Percentiles rank a stretch among this genome's conserved stretches.
Evolutionary conservation across 2,888 invertebrate genomes (phyloP).

Genomic region (Microctonus hyperodae): DNA sequence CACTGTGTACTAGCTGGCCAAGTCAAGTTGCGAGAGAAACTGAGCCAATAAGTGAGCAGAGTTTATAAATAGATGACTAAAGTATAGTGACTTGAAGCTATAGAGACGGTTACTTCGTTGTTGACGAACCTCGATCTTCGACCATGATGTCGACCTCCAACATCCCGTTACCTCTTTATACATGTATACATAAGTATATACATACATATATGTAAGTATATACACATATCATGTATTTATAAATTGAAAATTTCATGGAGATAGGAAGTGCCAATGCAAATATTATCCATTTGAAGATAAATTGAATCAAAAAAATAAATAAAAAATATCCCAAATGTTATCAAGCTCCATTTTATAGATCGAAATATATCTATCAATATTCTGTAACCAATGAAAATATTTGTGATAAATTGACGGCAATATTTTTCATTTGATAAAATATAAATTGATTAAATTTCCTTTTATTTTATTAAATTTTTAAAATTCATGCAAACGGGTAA

Average conservation of each 20-base stretch:
- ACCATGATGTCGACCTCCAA: conserved; percentile 27
- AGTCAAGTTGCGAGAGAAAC: conserved; percentile 26
- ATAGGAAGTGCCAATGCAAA: neutral
- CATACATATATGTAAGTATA: no score
- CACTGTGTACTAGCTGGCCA: conserved; percentile 22
- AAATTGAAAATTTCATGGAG: neutral
- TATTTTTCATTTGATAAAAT: no score
- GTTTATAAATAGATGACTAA: conserved; percentile 37
- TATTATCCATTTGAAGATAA: neutral
- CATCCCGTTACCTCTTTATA: conserved; percentile 20
- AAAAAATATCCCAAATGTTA: neutral
- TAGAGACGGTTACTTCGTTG: conserved; percentile 1
- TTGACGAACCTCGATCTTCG: conserved; percentile 30
- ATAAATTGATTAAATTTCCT: no score
- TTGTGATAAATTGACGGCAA: no score
- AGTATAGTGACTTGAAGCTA: conserved; percentile 25
- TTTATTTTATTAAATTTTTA: no score
- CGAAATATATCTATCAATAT: no score
- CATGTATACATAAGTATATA: neutral
- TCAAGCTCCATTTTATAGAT: no score
- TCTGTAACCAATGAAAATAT: no score
- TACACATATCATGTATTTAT: neutral
- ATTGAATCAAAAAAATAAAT: neutral
- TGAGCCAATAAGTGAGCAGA: conserved; percentile 22
- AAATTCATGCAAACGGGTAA: no score